phyloP scores from a whole-genome alignment of 2,113 vertebrate species.

The Pholis gunnellus region DNA sequence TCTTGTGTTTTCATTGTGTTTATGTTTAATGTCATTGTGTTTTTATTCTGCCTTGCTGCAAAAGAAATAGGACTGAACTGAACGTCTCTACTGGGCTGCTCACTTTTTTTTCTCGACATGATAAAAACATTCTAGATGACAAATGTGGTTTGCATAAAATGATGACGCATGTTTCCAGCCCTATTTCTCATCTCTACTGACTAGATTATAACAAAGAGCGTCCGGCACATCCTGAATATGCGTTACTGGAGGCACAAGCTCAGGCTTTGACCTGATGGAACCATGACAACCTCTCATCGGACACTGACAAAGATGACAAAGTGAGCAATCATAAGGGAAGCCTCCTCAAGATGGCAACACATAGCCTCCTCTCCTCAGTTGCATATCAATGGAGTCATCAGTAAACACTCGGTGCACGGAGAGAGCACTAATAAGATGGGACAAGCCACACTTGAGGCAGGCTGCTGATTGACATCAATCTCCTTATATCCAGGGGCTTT shows the following conservation, averaged over 20 bases:
- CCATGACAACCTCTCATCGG: constrained; percentile 44
- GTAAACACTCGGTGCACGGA: constrained; percentile 72
- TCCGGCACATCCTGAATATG: constrained; percentile 15
- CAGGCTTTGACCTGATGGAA: constrained; percentile 42
- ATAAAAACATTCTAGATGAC: not conserved
- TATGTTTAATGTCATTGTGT: not conserved
- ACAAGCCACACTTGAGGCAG: constrained; percentile 73
- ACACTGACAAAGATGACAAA: constrained; percentile 52
- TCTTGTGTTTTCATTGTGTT: not conserved
- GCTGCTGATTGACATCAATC: constrained; percentile 81
- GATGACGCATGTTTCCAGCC: not conserved
- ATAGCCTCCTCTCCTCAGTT: constrained; percentile 65
- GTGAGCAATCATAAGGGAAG: constrained; percentile 72
- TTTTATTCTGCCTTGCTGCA: not conserved
- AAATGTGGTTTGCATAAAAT: constrained; percentile 16
- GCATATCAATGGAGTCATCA: constrained; percentile 83
- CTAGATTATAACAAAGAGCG: constrained; percentile 20
- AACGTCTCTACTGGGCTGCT: not conserved
- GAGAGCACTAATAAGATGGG: constrained; percentile 78
- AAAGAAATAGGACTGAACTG: not conserved
- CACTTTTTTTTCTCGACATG: constrained; percentile 1
- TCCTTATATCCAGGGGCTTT: constrained; percentile 78
- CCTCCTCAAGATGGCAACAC: constrained; percentile 73
- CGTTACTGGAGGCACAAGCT: constrained; percentile 21
- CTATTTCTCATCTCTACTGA: constrained; percentile 7